Base-by-base conservation (phyloP, 2,113 vertebrate genomes). In the Numida meleagris region DNA sequence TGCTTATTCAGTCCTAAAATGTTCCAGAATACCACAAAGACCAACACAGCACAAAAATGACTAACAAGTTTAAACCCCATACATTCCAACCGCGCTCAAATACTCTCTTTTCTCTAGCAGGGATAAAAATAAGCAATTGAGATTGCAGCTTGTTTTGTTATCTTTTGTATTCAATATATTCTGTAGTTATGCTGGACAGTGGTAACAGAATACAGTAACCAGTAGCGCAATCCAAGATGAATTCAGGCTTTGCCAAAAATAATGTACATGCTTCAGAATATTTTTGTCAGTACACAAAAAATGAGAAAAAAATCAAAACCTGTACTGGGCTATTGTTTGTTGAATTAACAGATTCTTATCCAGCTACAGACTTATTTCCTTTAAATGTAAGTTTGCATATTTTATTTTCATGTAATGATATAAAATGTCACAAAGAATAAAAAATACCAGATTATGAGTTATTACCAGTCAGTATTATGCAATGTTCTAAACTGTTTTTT, bases 201-300 rank as follows among this genome's bases (percentile, higher is more conserved):
- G 17, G 57, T 75, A 89, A 83, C 14, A 75, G 59, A 90, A 93
- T 72, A 86, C 57, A 83, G 59, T 71, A 74, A 90, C 27, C 57
- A 89, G 62, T 84, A 89, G 73, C 8, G 1, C 13, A 40, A 67
- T 82, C 36, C 81, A 90, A 90, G 67, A 18, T 82, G 77, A 89
- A 89, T 51, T 82, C 48, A 82, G 70, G 23, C n/a, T 53, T 85
- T 78, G 70, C 81, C 86, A 93, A 90, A 93, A 88, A 82, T 38
- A 86, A 89, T 50, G 66, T 76, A 65, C 24, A 14, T 51, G 31
- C 14, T 82, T 58, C 80, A 70, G 62, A 27, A 31, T 29, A 61
- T 62, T 72, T 79, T 82, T 90, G 77, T 66, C 77, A 50, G 20
- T 45, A 86, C 36, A 87, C 31, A 57, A 77, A 79, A 46, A 34